Evolutionary conservation across 2,797 vertebrate species (phyloP), one percentile per base, ranked within the genome.

Genomic region (Sphenodon punctatus): DNA sequence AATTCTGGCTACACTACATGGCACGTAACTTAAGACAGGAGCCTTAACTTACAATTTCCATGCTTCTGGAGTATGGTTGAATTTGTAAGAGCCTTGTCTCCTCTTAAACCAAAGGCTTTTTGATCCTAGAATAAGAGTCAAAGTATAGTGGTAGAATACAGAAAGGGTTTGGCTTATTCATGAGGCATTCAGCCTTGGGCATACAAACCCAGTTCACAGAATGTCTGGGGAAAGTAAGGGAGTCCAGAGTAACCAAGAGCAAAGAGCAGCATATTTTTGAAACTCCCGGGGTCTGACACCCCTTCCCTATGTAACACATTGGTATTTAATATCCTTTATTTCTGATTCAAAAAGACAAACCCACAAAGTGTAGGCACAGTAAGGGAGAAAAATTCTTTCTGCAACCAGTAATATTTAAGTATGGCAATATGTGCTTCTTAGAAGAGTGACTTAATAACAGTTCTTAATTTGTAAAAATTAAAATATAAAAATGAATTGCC

Each of bases 131-230:
- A 60, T 78, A 67, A 23, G 23, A 6, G 8, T 71, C 60, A 80
- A 92, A 87, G 9, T 5, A 63, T 4, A 41, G 56, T 74, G 86
- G 74, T 63, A 71, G 85, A 87, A 53, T 41, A 38, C 27, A 58
- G 17, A 45, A 20, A 80, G 13, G 27, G 49, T 78, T 86, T 71
- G 82, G 43, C 66, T 58, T 43, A 74, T 73, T 27, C 39, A 66
- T 68, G n/a, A n/a, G 75, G 80, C 61, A 3, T 53, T 45, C 67
- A 69, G 64, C 72, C 39, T 58, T 22, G 87, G 49, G 70, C 27
- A 7, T n/a, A 69, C 58, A 20, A 82, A 15, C 15, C 77, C 67
- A 60, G 56, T 87, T 87, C 76, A 25, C 15, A 64, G 55, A 70
- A 32, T 74, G 36, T 53, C 79, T 72, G 41, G 78, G 36, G 45